A percentile compares a stretch with the other conserved stretches of the same genome.
Evolutionary conservation across 1,140 invertebrate species (phyloP).

Genomic region (Akabosia matsudoensis): DNA sequence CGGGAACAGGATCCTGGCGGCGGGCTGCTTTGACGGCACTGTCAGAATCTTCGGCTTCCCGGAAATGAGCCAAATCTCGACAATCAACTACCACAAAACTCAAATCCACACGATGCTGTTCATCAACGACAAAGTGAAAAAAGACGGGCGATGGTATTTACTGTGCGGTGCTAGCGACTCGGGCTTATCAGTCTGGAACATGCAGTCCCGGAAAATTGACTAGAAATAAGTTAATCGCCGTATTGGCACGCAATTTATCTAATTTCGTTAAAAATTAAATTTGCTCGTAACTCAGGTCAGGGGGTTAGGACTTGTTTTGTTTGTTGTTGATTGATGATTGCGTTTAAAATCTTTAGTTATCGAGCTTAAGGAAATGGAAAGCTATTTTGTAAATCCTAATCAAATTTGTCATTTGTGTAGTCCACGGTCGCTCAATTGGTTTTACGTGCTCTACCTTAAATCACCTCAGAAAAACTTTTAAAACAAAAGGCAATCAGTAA

Average conservation of each 20-base stretch:
- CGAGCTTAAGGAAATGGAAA: too few species aligned
- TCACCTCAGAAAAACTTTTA: too few species aligned
- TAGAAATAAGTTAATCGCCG: too few species aligned
- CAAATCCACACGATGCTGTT: not conserved
- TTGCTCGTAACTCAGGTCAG: not conserved
- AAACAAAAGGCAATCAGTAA: too few species aligned
- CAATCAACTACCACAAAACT: not conserved
- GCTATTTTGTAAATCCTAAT: too few species aligned
- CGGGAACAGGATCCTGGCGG: not conserved
- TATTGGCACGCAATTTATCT: too few species aligned
- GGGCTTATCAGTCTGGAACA: conserved; percentile 1
- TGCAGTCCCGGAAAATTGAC: not conserved
- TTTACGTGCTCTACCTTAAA: too few species aligned
- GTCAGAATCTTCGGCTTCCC: not conserved
- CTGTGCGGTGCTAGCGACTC: not conserved
- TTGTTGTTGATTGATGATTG: too few species aligned
- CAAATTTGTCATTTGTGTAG: too few species aligned
- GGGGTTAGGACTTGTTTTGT: too few species aligned
- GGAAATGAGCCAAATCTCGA: not conserved
- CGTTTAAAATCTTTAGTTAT: too few species aligned
- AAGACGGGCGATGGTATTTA: conserved; percentile 5
- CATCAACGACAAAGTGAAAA: not conserved
- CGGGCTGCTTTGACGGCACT: not conserved
- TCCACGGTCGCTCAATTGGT: too few species aligned
- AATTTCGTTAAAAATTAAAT: not conserved